Conservation (phyloP, 2,113 vertebrate species). For the Scatophagus argus region DNA sequence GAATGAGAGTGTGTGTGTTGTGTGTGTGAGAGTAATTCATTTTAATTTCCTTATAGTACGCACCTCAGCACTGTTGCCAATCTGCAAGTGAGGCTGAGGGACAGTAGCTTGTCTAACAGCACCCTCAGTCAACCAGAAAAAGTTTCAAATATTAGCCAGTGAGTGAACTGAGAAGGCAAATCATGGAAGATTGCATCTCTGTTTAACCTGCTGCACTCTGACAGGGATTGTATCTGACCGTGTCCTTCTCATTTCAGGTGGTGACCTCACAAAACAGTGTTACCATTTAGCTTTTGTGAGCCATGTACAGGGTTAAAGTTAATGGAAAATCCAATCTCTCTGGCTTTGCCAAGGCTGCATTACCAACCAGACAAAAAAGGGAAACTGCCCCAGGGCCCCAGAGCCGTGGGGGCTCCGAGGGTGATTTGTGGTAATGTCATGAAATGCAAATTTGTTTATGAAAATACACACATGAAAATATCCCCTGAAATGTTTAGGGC, state of each 20-base stretch:
- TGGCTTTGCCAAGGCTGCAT: background rate
- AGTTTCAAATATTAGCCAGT: background rate
- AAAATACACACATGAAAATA: background rate
- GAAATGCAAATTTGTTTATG: constrained; percentile 10
- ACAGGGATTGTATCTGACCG: constrained; percentile 11
- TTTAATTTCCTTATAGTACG: background rate
- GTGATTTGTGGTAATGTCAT: constrained; percentile 7
- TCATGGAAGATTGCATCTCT: background rate
- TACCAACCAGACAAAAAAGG: background rate
- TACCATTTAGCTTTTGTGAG: constrained; percentile 28
- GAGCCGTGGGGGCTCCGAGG: background rate
- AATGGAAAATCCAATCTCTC: constrained; percentile 36
- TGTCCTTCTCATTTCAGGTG: constrained; percentile 20
- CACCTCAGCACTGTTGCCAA: background rate
- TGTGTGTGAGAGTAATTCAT: no score
- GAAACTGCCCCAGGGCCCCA: background rate
- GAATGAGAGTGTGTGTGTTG: no score
- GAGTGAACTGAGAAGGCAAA: background rate
- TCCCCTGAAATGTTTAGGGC: background rate
- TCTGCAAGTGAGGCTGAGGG: background rate
- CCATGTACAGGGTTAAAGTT: constrained; percentile 18
- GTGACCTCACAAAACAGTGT: constrained; percentile 31
- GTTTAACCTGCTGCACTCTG: background rate
- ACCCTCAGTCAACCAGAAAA: background rate
- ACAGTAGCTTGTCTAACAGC: background rate